Base-by-base conservation (phyloP, 2,888 invertebrate genomes). In the Microctonus brassicae region DNA sequence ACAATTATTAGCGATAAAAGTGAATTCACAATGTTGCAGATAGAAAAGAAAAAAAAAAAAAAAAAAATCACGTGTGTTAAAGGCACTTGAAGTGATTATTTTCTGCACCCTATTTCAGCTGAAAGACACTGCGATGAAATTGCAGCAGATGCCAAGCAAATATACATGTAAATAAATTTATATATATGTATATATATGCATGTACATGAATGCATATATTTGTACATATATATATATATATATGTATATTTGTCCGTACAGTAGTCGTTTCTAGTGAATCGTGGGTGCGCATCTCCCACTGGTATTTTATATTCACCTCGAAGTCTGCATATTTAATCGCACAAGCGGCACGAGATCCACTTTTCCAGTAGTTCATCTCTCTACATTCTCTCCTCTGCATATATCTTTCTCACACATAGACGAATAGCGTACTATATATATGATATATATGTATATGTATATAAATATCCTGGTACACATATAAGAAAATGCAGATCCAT, bases 261-360 rank as follows among this genome's bases (percentile, higher is more conserved):
- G 39, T 42, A 42, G 57, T 33, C 61, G 33, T 47, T 47, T 47
- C 42, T 13, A 52, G 29, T 24, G 47, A 24, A 60, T 42, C 68
- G 68, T 68, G 60, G 62, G 53, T 53, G 69, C 61, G 36, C 61
- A 69, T 75, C 70, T 63, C 62, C 71, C 76, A 55, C 75, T 64
- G 75, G 63, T 80, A 81, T 82, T 84, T 84, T 82, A 84, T 80
- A 83, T 84, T 84, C 84, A 82, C 80, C 82, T 82, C 82, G 80
- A 81, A 83, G 83, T 82, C 81, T 83, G 81, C 82, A 84, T 84
- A 84, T 84, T 83, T 84, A 84, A 85, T 84, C 80, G 79, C 72
- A 76, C 76, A 78, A 80, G 77, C 82, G 78, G 79, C 78, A 76
- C 78, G 20, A 11, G 77, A 82, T 81, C 83, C 76, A 81, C 80